Evolutionary conservation across 1,140 invertebrate species (phyloP).

Genomic region (Leptoteleia sp.): DNA sequence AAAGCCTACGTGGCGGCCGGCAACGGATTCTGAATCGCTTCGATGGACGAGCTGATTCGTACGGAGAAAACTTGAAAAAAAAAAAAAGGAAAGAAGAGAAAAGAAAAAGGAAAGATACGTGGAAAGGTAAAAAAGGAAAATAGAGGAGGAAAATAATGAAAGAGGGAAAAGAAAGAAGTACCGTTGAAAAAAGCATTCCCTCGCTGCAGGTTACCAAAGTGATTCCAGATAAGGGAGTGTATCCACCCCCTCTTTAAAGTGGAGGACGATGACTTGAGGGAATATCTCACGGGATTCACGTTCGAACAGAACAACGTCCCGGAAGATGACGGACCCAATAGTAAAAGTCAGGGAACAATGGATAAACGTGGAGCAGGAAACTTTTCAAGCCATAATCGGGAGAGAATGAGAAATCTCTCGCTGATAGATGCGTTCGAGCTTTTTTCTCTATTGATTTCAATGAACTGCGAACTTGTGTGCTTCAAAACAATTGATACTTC

Average conservation of each 20-base stretch:
- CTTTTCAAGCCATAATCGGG: constrained; percentile 75
- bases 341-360: constrained; percentile 78
- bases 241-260: constrained; percentile 60
- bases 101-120: no score
- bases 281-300: constrained; percentile 67
- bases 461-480: constrained; percentile 8
- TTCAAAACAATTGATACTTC: constrained; percentile 37
- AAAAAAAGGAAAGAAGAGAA: constrained; percentile 27
- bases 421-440: constrained; percentile 25
- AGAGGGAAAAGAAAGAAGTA: constrained; percentile 24
- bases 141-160: no score
- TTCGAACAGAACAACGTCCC: constrained; percentile 62
- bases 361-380: constrained; percentile 73
- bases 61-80: constrained; percentile 26
- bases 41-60: constrained; percentile 12
- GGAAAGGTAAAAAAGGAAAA: no score
- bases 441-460: constrained; percentile 37
- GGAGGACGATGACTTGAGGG: constrained; percentile 72
- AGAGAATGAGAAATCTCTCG: constrained; percentile 66
- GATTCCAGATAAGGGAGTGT: constrained; percentile 68
- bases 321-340: constrained; percentile 75
- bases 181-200: constrained; percentile 55
- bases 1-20: constrained; percentile 15
- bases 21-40: constrained; percentile 24
- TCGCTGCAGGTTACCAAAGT: constrained; percentile 62